Evolutionary conservation across 1,140 invertebrate species (phyloP).

Genomic region (Drosophila watanabei): DNA sequence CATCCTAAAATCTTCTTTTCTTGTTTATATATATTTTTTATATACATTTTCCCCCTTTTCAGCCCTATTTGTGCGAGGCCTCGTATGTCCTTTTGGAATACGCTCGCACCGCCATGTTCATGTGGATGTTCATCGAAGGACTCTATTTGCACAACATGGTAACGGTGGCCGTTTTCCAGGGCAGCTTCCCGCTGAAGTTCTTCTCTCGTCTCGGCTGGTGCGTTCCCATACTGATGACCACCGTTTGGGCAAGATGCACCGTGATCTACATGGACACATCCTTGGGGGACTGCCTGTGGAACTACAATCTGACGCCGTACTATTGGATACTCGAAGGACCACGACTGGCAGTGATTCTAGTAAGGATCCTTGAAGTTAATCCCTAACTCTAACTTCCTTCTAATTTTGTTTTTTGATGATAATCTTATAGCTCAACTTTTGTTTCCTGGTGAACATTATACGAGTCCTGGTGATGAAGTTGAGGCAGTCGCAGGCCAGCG

Average conservation of each 20-base stretch:
- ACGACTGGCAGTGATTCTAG: conserved; percentile 90
- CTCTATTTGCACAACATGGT: conserved; percentile 95
- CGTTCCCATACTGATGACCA: conserved; percentile 90
- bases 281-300: conserved; percentile 90
- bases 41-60: no score
- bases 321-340: conserved; percentile 96
- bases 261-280: conserved; percentile 86
- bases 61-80: conserved; percentile 92
- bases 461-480: conserved; percentile 94
- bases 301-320: conserved; percentile 92
- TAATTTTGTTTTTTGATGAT: background rate
- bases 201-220: conserved; percentile 94
- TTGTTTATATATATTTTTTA: no score
- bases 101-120: conserved; percentile 95
- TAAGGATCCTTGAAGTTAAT: conserved; percentile 2
- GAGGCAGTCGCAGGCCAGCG: conserved; percentile 91
- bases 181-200: conserved; percentile 89
- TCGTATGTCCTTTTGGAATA: conserved; percentile 94
- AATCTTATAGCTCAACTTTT: conserved; percentile 89
- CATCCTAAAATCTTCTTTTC: no score
- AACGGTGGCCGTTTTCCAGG: conserved; percentile 93
- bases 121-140: conserved; percentile 98
- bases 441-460: conserved; percentile 94
- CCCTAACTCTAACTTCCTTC: conserved; percentile 85
- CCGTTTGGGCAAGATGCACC: conserved; percentile 90